Base-by-base conservation (phyloP, 2,113 vertebrate species). In the Corythornis madagascariensis region DNA sequence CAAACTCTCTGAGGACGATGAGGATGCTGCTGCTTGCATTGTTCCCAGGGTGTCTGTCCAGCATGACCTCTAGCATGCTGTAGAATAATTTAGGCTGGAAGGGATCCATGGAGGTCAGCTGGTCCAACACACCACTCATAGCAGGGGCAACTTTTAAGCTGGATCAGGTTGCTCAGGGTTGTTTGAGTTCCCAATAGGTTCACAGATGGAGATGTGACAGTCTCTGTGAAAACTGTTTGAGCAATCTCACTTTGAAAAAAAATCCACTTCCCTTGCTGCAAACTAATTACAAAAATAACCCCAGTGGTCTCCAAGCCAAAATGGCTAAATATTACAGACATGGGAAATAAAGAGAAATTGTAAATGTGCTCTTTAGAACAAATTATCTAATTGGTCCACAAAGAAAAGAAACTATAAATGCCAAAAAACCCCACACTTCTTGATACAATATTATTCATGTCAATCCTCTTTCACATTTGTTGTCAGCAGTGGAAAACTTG, bases 91-190 rank as follows among this genome's bases (percentile, higher is more conserved):
- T 55, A 52, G 33, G 42, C 71, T 94, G 90, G 89, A 95, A 85
- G 19, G 28, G 60, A 92, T 94, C 79, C 89, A 91, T 52, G 56
- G 67, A 89, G 79, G 89, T 89, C 91, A 94, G 70, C 64, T 88
- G 64, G 64, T 94, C n/a, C 85, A 89, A 92, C 59, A 86, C 66
- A 92, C 6, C 74, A 91, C 87, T 59, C 33, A 69, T 4, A 70
- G 42, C 26, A 89, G 63, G 56, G 82, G 42, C 85, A 91, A 6
- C 33, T 85, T 13, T 7, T 0, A 92, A 89, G 47, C 19, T 94
- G 79, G 64, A 91, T 94, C 89, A 73, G 52, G 47, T 91, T 87
- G 50, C 81, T 92, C 8, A 69, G 66, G 75, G 84, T 92, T 67
- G 83, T 85, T 13, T 79, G 67, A 92, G 85, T 88, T 94, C 67